phyloP scores from a whole-genome alignment of 2,888 invertebrate species.

The Norana najaformis region DNA sequence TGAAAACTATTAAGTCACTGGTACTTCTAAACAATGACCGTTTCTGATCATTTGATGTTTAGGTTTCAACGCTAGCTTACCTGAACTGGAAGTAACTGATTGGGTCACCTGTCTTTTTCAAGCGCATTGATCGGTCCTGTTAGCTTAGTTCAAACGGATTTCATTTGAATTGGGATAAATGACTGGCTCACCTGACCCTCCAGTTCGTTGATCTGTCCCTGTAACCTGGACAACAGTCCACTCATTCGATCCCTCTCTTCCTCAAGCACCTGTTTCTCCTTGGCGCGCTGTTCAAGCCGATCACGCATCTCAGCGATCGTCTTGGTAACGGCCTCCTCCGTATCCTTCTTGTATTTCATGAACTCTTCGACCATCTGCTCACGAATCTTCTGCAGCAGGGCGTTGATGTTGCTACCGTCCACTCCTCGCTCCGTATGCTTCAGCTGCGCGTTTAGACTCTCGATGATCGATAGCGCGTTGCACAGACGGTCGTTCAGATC shows the following conservation, averaged over 20 bases:
- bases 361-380: conserved; percentile 31
- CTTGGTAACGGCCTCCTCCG: conserved; percentile 37
- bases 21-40: not conserved
- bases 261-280: conserved; percentile 33
- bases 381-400: conserved; percentile 31
- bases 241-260: conserved; percentile 30
- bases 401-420: conserved; percentile 23
- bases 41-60: not conserved
- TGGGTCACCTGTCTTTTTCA: too few relatives aligned
- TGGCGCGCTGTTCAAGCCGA: conserved; percentile 37
- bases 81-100: not conserved
- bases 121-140: too few relatives aligned
- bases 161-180: too few relatives aligned
- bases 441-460: conserved; percentile 36
- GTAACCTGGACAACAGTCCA: conserved; percentile 18
- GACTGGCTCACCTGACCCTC: conserved; percentile 22
- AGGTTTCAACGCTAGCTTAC: not conserved
- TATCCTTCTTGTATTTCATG: conserved; percentile 36
- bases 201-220: conserved; percentile 35
- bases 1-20: not conserved
- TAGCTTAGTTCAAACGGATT: too few relatives aligned
- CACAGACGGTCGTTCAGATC: conserved; percentile 39
- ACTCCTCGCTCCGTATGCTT: conserved; percentile 25
- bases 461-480: conserved; percentile 38
- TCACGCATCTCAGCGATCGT: conserved; percentile 33